Percentiles rank a stretch among this genome's conserved stretches.
Evolutionary conservation across 2,797 vertebrate species (phyloP).

Genomic region (Australoheros facetus): DNA sequence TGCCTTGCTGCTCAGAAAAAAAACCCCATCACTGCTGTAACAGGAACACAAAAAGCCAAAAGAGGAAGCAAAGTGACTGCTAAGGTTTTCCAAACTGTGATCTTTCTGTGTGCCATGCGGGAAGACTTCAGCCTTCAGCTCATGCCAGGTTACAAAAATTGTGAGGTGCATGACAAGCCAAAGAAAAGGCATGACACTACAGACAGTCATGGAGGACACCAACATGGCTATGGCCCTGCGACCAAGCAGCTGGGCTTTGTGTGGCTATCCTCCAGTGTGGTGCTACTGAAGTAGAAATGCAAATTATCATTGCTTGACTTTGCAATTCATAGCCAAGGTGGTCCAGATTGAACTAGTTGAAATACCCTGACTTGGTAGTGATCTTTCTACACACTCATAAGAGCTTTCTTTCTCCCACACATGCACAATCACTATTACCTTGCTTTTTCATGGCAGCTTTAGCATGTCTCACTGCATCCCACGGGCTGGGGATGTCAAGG

Average conservation of each 20-base stretch:
- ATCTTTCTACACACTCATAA: not conserved
- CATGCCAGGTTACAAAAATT: not conserved
- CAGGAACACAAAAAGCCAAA: not conserved
- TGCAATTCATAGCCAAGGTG: not conserved
- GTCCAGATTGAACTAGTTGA: not conserved
- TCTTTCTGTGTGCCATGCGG: not conserved
- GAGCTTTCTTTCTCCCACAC: not conserved
- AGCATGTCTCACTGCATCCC: conserved; percentile 94
- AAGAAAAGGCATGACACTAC: not conserved
- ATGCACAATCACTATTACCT: conserved; percentile 73
- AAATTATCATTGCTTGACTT: not conserved
- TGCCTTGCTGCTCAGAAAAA: not conserved
- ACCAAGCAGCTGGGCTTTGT: too few species aligned
- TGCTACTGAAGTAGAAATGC: not conserved
- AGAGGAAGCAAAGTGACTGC: not conserved
- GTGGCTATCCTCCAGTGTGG: too few species aligned
- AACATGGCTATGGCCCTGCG: too few species aligned
- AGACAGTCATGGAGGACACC: not conserved
- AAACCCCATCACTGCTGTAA: not conserved
- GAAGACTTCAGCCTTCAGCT: not conserved
- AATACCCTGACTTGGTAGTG: not conserved
- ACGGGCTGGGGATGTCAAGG: conserved; percentile 95
- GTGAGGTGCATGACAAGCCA: not conserved
- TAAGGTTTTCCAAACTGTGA: rapidly evolving
- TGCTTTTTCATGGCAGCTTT: conserved; percentile 88